Percentiles rank a stretch among this genome's conserved stretches.
Conservation (phyloP, 2,113 vertebrate genomes). For the Mustela lutreola region DNA sequence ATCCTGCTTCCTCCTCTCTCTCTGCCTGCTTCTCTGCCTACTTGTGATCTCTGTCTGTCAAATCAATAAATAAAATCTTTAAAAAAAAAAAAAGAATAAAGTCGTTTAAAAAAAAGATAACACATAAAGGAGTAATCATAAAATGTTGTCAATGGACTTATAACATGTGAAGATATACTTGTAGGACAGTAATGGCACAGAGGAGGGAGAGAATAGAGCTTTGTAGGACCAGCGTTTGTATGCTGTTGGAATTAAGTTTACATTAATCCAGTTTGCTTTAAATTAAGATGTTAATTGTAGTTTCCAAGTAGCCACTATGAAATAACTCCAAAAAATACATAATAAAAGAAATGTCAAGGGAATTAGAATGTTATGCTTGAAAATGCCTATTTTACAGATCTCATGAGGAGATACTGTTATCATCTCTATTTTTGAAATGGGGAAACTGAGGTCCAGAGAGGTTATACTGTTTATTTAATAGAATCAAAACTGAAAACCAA, state of each 20-base stretch:
- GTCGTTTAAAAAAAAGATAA: not conserved
- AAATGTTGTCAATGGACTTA: not conserved
- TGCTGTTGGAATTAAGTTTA: not conserved
- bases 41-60: too few species aligned
- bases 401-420: not conserved
- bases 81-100: too few species aligned
- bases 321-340: not conserved
- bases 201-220: not conserved
- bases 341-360: slow-evolving; percentile 35
- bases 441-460: not conserved
- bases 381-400: not conserved
- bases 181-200: not conserved
- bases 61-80: too few species aligned
- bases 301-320: not conserved
- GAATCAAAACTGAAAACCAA: slow-evolving; percentile 1
- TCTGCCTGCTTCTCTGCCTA: too few species aligned
- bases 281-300: slow-evolving; percentile 26
- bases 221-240: not conserved
- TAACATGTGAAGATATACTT: not conserved
- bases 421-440: not conserved
- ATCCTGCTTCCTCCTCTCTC: too few species aligned
- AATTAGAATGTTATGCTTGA: slow-evolving; percentile 5
- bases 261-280: slow-evolving; percentile 44
- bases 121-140: not conserved
- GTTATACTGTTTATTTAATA: not conserved